Conservation (phyloP, 2,113 vertebrate species). For the Trematocara variabile region DNA sequence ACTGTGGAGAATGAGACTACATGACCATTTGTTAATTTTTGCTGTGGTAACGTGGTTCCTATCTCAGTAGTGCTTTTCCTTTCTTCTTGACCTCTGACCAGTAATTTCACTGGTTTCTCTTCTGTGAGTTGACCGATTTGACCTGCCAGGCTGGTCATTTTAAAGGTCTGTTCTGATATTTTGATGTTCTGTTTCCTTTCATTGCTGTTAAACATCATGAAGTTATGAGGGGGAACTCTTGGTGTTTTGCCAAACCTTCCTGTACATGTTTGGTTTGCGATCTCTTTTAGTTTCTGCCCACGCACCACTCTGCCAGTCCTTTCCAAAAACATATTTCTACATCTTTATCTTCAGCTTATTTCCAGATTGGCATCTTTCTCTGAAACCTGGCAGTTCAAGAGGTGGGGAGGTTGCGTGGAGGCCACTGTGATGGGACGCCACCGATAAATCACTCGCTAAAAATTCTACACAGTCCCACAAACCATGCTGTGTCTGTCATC, state of each 20-base stretch:
- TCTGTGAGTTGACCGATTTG: background rate
- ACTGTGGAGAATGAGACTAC: background rate
- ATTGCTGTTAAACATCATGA: background rate
- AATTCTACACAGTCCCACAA: background rate
- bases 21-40: background rate
- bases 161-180: background rate
- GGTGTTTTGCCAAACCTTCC: background rate
- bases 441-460: conserved; percentile 7
- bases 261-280: background rate
- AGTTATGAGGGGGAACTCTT: background rate
- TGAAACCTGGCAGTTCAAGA: background rate
- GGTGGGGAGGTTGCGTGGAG: background rate
- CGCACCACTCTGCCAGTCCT: background rate
- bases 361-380: conserved; percentile 1
- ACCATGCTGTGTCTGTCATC: background rate
- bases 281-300: background rate
- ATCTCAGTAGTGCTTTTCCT: background rate
- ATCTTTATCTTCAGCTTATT: background rate
- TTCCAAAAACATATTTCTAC: background rate
- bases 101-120: background rate
- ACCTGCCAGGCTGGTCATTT: background rate
- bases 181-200: background rate
- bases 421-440: background rate
- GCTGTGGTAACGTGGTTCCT: background rate
- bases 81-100: background rate